These are phyloP conservation scores for Bos taurus DNA, from an alignment of 2,113 vertebrate species.

Conservation along the genomic window DNA sequence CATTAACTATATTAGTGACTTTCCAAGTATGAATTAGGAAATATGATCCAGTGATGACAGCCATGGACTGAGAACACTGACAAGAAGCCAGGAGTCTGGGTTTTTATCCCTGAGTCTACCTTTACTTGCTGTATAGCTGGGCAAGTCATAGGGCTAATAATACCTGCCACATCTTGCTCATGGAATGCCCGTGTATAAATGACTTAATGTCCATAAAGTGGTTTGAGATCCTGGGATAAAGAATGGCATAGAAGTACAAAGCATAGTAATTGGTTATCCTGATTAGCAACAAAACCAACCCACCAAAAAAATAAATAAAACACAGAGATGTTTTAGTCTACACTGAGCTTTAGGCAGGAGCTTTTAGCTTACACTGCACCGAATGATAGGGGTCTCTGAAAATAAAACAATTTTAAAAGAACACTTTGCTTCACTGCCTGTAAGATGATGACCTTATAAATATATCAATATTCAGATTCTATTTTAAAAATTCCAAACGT, in stretches of 20 bases:
- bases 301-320: background rate
- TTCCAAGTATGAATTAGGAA: slow-evolving; percentile 58
- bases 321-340: background rate
- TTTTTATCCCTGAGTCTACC: slow-evolving; percentile 57
- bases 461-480: background rate
- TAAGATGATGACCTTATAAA: background rate
- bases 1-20: slow-evolving; percentile 55
- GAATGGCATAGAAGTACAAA: slow-evolving; percentile 64
- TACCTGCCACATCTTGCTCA: slow-evolving; percentile 67
- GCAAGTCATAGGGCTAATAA: slow-evolving; percentile 62
- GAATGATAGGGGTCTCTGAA: background rate
- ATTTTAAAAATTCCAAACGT: slow-evolving; percentile 14
- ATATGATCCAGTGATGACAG: slow-evolving; percentile 37
- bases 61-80: slow-evolving; percentile 54
- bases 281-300: slow-evolving; percentile 29
- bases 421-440: background rate
- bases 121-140: slow-evolving; percentile 46
- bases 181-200: slow-evolving; percentile 61
- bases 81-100: slow-evolving; percentile 44
- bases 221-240: slow-evolving; percentile 67
- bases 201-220: slow-evolving; percentile 64
- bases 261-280: slow-evolving; percentile 47
- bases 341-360: background rate
- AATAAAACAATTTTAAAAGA: background rate
- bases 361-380: background rate